Percentiles rank a stretch among this genome's conserved stretches.
These are phyloP conservation scores for Chrysaora quinquecirrha DNA, from an alignment of 30 jellyfish, hydroid and myxozoan genomes.

Conservation along the genomic window DNA sequence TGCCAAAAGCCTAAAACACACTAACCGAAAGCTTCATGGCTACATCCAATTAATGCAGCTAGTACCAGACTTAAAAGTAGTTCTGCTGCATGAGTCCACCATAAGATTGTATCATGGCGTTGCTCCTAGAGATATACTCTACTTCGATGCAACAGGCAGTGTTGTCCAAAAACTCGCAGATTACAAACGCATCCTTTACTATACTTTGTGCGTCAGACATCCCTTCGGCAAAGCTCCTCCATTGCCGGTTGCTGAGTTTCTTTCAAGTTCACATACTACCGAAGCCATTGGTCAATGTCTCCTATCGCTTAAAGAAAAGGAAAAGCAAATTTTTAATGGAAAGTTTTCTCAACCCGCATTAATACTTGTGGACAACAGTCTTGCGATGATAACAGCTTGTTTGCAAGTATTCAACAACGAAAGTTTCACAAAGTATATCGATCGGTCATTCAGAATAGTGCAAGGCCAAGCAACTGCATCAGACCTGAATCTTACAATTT, in stretches of 20 bases:
- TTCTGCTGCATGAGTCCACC: not conserved
- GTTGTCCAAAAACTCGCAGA: not conserved
- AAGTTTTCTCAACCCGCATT: not conserved
- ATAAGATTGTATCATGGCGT: not conserved
- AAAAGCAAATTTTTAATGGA: not conserved
- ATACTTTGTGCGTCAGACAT: not conserved
- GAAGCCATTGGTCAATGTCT: not conserved
- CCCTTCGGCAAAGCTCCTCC: constrained; percentile 6
- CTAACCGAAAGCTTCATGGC: not conserved
- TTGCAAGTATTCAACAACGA: not conserved
- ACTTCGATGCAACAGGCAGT: not conserved
- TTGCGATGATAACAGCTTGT: not conserved
- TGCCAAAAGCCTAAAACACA: not conserved
- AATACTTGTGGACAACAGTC: not conserved
- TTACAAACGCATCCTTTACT: not conserved
- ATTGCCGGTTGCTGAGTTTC: not conserved
- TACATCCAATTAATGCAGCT: not conserved
- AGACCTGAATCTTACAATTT: not conserved
- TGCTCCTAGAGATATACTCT: not conserved
- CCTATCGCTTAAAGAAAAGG: not conserved
- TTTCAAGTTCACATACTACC: not conserved
- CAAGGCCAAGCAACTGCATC: not conserved
- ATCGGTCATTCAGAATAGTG: not conserved
- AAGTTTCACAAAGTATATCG: not conserved
- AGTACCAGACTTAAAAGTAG: not conserved